A percentile compares a stretch with the other conserved stretches of the same genome.
Conservation (phyloP, 2,113 vertebrate genomes). For the Tychaedon coryphoeus region DNA sequence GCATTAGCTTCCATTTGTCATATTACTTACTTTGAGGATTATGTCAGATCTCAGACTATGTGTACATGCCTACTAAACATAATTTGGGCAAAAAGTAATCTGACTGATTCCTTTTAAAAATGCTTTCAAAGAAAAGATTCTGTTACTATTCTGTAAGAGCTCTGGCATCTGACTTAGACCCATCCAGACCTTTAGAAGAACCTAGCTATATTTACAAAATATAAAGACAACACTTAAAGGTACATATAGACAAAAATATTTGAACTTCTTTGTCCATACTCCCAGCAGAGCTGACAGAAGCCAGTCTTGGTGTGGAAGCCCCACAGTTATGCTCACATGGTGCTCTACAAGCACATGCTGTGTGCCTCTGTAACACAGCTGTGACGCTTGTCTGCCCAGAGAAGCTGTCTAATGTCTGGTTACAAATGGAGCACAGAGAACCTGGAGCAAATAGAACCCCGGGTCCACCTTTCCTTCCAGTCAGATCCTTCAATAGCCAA, state of each 20-base stretch:
- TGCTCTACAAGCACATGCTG: rapidly evolving
- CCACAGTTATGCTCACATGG: not conserved
- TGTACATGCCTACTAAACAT: constrained; percentile 44
- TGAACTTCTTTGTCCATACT: not conserved
- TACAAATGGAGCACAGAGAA: not conserved
- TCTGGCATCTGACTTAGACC: not conserved
- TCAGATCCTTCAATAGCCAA: not conserved
- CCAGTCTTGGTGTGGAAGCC: not conserved
- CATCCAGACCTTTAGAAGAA: not conserved
- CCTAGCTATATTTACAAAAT: not conserved
- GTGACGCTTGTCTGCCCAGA: not conserved
- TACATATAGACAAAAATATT: not conserved
- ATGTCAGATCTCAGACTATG: constrained; percentile 24
- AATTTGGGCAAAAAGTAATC: constrained; percentile 17
- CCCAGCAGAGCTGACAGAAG: not conserved
- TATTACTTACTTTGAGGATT: constrained; percentile 55
- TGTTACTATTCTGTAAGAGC: not conserved
- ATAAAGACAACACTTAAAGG: not conserved
- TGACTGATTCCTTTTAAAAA: not conserved
- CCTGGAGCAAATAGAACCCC: not conserved
- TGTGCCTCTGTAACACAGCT: not conserved
- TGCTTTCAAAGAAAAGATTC: not conserved
- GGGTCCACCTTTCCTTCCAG: not conserved
- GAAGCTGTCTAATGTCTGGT: not conserved
- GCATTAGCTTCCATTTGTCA: constrained; percentile 62